These are phyloP conservation scores for Saiga tatarica DNA, from an alignment of 2,113 vertebrate genomes.

Conservation along the genomic window DNA sequence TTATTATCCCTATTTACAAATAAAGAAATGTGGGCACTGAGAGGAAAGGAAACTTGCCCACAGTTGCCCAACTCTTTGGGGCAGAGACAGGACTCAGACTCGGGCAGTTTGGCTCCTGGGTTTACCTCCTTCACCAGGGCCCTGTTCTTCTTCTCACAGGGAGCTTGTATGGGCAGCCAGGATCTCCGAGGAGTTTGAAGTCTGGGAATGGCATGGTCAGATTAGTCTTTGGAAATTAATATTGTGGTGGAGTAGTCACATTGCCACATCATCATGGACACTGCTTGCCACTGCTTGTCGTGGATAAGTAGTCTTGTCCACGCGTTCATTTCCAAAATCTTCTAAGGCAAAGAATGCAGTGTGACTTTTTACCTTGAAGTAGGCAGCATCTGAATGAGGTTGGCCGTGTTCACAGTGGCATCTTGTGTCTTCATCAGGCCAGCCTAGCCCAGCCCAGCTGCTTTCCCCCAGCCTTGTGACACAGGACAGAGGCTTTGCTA, in stretches of 20 bases:
- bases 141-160: not conserved
- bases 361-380: not conserved
- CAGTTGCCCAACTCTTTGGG: not conserved
- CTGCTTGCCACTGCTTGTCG: too few relatives aligned
- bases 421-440: not conserved
- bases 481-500: not conserved
- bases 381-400: not conserved
- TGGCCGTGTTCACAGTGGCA: not conserved
- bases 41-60: not conserved
- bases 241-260: not conserved
- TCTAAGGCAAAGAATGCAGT: not conserved
- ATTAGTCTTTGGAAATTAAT: not conserved
- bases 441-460: not conserved
- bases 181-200: not conserved
- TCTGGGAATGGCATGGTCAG: not conserved
- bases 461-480: not conserved
- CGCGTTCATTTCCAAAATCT: not conserved
- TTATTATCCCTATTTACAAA: not conserved
- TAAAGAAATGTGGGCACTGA: not conserved
- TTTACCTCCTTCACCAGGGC: not conserved
- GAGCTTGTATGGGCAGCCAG: not conserved
- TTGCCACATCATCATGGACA: not conserved
- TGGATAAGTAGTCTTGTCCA: not conserved
- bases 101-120: not conserved
- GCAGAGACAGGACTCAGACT: not conserved